Evolutionary conservation across 1,140 invertebrate species (phyloP).

Genomic region (Eriosoma lanigerum): DNA sequence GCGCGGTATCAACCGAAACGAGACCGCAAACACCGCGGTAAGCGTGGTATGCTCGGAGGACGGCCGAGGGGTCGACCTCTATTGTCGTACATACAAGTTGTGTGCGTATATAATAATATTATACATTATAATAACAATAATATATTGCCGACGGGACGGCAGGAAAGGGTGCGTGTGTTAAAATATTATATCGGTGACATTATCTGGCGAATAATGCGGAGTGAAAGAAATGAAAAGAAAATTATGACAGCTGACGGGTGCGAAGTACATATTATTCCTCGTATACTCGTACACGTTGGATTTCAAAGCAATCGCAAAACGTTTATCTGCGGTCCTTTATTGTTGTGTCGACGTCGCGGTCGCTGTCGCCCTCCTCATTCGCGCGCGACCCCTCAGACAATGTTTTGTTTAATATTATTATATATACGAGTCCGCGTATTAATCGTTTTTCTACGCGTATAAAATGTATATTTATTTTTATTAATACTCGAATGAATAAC

Average conservation of each 20-base stretch:
- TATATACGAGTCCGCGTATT: neutral
- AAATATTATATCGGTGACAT: conserved; percentile 31
- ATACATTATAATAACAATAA: too few species aligned
- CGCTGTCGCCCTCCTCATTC: neutral
- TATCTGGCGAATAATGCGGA: conserved; percentile 10
- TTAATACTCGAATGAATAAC: neutral
- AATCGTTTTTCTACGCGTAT: neutral
- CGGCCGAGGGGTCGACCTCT: neutral
- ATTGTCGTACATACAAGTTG: neutral
- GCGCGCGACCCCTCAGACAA: neutral
- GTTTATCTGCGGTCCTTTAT: conserved; percentile 30
- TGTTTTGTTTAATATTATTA: neutral
- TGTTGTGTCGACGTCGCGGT: neutral
- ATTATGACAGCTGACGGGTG: conserved; percentile 38
- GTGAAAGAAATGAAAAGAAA: neutral
- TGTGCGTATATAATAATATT: neutral
- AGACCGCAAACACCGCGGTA: conserved; percentile 4
- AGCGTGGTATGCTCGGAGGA: neutral
- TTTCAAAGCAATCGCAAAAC: conserved; percentile 27
- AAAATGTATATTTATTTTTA: neutral
- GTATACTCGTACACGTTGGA: neutral
- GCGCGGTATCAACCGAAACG: neutral
- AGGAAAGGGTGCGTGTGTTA: conserved; percentile 13
- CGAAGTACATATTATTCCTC: neutral
- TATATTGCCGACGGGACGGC: neutral